A percentile compares a stretch with the other conserved stretches of the same genome.
These are phyloP conservation scores for Zapus hudsonius DNA, from an alignment of 2,113 vertebrate genomes.

Conservation along the genomic window DNA sequence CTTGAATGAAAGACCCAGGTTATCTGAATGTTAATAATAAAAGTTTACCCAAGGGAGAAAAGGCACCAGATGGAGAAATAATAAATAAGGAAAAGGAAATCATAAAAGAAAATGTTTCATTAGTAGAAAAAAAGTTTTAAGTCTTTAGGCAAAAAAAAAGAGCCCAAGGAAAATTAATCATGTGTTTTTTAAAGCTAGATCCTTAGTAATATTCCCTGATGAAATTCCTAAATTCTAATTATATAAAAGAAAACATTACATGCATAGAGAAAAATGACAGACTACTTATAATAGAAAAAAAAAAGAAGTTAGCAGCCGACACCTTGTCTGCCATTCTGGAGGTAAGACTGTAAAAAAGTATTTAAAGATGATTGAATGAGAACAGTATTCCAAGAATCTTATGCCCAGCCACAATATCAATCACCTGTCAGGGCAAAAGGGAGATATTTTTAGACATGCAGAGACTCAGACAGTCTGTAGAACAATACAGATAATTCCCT, in stretches of 20 bases:
- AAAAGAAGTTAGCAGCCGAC: neutral
- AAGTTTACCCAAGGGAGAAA: conserved; percentile 21
- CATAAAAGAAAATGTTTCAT: conserved; percentile 52
- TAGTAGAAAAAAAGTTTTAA: conserved; percentile 3
- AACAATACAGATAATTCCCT: conserved; percentile 47
- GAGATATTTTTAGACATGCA: conserved; percentile 45
- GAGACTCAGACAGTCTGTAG: conserved; percentile 19
- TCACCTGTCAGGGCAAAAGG: conserved; percentile 45
- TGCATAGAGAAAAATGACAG: conserved; percentile 11
- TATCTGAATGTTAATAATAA: conserved; percentile 38
- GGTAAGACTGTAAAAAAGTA: conserved; percentile 10
- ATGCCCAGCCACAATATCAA: conserved; percentile 9
- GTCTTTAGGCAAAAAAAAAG: conserved; percentile 26
- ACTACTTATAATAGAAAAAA: neutral
- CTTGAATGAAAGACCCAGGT: neutral
- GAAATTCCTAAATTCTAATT: conserved; percentile 48
- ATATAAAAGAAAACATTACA: conserved; percentile 19
- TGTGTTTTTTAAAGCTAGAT: neutral
- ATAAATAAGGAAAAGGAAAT: conserved; percentile 48
- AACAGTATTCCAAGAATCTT: conserved; percentile 33
- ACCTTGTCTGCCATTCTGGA: neutral
- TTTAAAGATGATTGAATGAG: conserved; percentile 31
- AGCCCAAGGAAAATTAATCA: neutral
- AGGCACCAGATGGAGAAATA: conserved; percentile 5
- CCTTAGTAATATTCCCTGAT: neutral